Evolutionary conservation across 2,888 invertebrate species (phyloP).

Genomic region (Vannuccia rotundouncinata): DNA sequence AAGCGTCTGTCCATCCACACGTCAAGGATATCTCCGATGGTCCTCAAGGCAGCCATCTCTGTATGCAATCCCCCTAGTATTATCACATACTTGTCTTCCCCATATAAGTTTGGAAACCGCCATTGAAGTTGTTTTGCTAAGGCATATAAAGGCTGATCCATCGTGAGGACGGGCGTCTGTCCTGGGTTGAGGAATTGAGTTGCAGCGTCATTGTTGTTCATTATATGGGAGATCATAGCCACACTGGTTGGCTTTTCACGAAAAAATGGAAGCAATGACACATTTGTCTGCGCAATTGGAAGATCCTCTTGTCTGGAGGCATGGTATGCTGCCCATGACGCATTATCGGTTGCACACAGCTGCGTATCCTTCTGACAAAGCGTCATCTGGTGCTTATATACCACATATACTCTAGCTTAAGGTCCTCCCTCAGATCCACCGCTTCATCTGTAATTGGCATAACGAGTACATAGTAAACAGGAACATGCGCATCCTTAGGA

Average conservation of each 20-base stretch:
- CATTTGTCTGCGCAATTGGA: constrained; percentile 14
- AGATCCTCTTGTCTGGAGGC: constrained; percentile 33
- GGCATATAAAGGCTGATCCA: constrained; percentile 46
- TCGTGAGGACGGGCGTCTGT: constrained; percentile 44
- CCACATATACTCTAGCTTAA: not conserved
- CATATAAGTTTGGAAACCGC: constrained; percentile 44
- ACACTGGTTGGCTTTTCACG: constrained; percentile 42
- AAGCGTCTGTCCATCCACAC: constrained; percentile 44
- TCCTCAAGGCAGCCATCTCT: constrained; percentile 45
- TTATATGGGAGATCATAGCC: constrained; percentile 44
- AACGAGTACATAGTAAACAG: not conserved
- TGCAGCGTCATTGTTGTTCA: constrained; percentile 41
- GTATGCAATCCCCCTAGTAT: constrained; percentile 48
- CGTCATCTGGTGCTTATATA: not conserved
- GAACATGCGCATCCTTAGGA: not conserved
- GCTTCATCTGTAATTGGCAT: not conserved
- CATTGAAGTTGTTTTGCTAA: constrained; percentile 46
- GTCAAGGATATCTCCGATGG: constrained; percentile 43
- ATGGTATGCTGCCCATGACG: constrained; percentile 41
- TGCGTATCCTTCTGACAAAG: not conserved
- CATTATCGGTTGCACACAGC: not conserved
- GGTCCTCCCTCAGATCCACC: not conserved
- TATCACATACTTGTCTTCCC: constrained; percentile 44
- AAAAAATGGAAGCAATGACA: constrained; percentile 43
- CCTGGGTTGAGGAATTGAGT: constrained; percentile 43